Evolutionary conservation across 2,888 invertebrate species (phyloP), one percentile per base, ranked within the genome.

Genomic region (Oxytorus armatus): DNA sequence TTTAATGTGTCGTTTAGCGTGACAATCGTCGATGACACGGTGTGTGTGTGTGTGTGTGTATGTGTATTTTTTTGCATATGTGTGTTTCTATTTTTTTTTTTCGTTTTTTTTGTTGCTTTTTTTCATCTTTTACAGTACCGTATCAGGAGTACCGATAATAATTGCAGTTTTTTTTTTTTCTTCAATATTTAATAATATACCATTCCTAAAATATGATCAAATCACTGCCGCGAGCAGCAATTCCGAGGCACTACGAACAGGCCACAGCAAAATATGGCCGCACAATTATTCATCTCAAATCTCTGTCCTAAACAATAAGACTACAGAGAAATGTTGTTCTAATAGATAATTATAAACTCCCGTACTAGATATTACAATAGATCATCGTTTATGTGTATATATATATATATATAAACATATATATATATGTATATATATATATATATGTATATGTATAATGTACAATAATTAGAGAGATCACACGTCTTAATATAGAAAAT

Each of bases 181-280:
- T n/a, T 88, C 86, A 87, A 89, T 90, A 89, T 89, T 69, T 77
- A 81, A 89, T 88, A 86, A 89, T 89, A 90, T 89, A 90, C 89
- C 90, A 83, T 85, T 90, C 88, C 89, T 90, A 91, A 91, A 92
- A 91, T 91, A 92, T 89, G 89, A 89, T 91, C 89, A 92, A 92
- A 92, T 91, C 88, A 89, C 92, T 92, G 92, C 92, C 87, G 79
- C 88, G 89, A 90, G 92, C 92, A 92, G 92, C 89, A 90, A 92
- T 92, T 92, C 90, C 92, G 92, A 92, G 92, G 92, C 92, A 92
- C 92, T 92, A 92, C 92, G 89, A 92, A 91, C 91, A 89, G 92
- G 90, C 91, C 92, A 92, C 89, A 90, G 86, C 88, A 87, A 90
- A n/a, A 89, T 89, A 91, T 91, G 92, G 90, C 91, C 92, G 89